Percentiles rank a stretch among this genome's conserved stretches.
phyloP scores from a whole-genome alignment of 2,113 vertebrate species.

The Tragulus kanchil region DNA sequence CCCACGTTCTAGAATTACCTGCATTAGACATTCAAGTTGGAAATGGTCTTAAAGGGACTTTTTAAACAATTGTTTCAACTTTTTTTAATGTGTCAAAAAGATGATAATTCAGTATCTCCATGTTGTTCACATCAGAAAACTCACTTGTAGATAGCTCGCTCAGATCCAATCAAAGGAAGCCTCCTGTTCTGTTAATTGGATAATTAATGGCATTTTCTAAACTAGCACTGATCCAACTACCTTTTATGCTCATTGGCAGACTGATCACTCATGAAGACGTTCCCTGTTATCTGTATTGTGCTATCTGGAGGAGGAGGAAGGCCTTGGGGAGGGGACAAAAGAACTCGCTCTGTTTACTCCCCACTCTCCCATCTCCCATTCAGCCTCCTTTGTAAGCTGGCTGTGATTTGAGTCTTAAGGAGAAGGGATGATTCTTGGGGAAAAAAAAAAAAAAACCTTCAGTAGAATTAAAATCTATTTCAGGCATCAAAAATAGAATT shows the following conservation, averaged over 20 bases:
- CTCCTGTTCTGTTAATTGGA: conserved; percentile 69
- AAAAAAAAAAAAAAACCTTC: conserved; percentile 67
- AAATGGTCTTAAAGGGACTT: conserved; percentile 44
- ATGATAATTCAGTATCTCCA: conserved; percentile 27
- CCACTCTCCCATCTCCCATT: conserved; percentile 61
- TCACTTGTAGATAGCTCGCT: conserved; percentile 57
- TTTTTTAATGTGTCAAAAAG: conserved; percentile 51
- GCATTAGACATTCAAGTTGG: background rate
- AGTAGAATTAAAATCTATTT: conserved; percentile 74
- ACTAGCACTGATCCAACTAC: conserved; percentile 72
- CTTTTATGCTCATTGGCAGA: conserved; percentile 77
- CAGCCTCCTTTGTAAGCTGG: conserved; percentile 72
- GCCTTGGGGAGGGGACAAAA: conserved; percentile 75
- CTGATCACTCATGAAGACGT: conserved; percentile 71
- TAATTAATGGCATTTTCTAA: conserved; percentile 77
- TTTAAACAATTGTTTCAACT: conserved; percentile 50
- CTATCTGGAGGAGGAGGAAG: conserved; percentile 59
- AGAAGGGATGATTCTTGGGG: conserved; percentile 69
- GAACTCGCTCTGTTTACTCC: conserved; percentile 77
- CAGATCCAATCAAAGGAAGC: conserved; percentile 62
- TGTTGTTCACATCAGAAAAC: conserved; percentile 63
- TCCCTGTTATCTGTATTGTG: conserved; percentile 73
- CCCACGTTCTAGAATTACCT: conserved; percentile 33
- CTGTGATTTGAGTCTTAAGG: conserved; percentile 68
- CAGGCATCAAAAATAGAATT: conserved; percentile 81